Evolutionary conservation across 92 coral and sea anemone species (phyloP).

Genomic region (Paragorgia papillata): DNA sequence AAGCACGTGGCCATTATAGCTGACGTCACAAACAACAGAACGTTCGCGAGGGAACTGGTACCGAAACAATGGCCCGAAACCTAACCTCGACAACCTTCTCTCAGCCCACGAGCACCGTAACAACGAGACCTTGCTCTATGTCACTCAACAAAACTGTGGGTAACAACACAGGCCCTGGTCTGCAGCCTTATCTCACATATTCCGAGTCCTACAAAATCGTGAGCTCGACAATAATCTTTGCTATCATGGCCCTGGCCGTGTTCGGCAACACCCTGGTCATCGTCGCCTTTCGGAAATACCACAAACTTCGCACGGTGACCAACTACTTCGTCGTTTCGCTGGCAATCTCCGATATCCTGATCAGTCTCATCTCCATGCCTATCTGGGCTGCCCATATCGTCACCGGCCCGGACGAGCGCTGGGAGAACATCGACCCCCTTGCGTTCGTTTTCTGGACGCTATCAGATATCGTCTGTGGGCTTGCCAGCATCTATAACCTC

Average conservation of each 20-base stretch:
- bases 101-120: not conserved
- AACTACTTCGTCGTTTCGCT: conserved; percentile 79
- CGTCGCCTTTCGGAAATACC: conserved; percentile 69
- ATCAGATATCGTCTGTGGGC: conserved; percentile 86
- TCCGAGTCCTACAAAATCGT: conserved; percentile 43
- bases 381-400: conserved; percentile 29
- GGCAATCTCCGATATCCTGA: conserved; percentile 67
- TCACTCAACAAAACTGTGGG: not conserved
- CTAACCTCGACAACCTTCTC: not conserved
- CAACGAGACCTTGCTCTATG: not conserved
- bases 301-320: conserved; percentile 73
- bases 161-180: not conserved
- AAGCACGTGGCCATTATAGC: no score
- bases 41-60: not conserved
- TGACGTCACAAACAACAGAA: not conserved
- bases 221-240: conserved; percentile 71
- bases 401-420: conserved; percentile 27
- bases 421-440: conserved; percentile 17
- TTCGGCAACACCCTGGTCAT: conserved; percentile 72
- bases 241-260: conserved; percentile 74
- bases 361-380: conserved; percentile 26
- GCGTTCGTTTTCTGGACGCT: conserved; percentile 67
- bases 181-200: not conserved
- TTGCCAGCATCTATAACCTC: conserved; percentile 80
- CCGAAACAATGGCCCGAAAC: conserved; percentile 1